phyloP scores from a whole-genome alignment of 2,797 vertebrate species.

The Rhodeus uyekii region DNA sequence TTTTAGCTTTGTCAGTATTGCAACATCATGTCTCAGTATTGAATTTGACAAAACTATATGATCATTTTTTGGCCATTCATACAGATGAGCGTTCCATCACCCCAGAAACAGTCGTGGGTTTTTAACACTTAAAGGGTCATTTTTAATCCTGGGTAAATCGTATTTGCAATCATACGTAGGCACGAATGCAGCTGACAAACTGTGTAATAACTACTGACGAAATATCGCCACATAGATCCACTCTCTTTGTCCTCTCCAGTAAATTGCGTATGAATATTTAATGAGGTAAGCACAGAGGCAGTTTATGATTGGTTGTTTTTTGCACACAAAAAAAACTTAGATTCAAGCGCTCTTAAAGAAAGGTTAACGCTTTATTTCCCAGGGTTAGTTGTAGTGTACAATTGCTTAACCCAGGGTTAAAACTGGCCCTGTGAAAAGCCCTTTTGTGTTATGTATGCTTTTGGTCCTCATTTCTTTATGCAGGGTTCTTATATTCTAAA shows the following conservation, averaged over 20 bases:
- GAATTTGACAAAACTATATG: not conserved
- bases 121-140: not conserved
- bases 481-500: not conserved
- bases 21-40: slow-evolving; percentile 46
- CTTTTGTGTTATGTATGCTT: not conserved
- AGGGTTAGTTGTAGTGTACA: not conserved
- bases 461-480: slow-evolving; percentile 4
- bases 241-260: not conserved
- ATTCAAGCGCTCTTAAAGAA: not conserved
- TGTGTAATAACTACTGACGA: not conserved
- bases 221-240: not conserved
- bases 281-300: not conserved
- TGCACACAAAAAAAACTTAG: not conserved
- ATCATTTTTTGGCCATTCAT: not conserved
- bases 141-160: not conserved
- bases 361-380: not conserved
- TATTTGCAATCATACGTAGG: not conserved
- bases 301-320: not conserved
- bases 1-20: slow-evolving; percentile 33
- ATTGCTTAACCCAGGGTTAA: not conserved
- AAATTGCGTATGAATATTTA: not conserved
- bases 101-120: not conserved
- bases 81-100: not conserved
- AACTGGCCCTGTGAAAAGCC: not conserved
- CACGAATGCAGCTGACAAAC: not conserved